These are phyloP conservation scores for Trididemnum miniatum DNA, from an alignment of 23 tunicate species.

Conservation along the genomic window DNA sequence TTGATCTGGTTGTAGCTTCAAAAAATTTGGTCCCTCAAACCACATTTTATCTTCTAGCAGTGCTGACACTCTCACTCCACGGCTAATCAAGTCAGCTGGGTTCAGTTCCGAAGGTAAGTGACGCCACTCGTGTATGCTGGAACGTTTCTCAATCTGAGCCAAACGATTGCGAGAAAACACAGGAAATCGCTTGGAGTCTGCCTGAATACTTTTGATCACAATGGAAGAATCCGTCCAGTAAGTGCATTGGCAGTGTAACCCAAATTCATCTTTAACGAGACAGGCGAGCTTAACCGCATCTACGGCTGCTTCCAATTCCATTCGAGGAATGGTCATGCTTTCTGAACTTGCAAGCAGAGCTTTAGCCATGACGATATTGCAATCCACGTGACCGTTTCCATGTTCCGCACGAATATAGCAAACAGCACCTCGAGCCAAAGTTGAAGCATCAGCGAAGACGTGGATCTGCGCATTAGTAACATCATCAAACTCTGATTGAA, in stretches of 20 bases:
- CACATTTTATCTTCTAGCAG: not conserved
- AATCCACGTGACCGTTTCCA: not conserved
- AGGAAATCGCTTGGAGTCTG: slow-evolving; percentile 4
- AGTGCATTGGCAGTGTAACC: not conserved
- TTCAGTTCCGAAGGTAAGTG: slow-evolving; percentile 3
- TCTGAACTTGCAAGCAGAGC: slow-evolving; percentile 2
- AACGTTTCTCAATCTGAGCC: not conserved
- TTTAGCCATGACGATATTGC: slow-evolving; percentile 32
- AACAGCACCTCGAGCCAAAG: slow-evolving; percentile 19
- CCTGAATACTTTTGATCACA: slow-evolving; percentile 12
- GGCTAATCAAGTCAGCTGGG: slow-evolving; percentile 20
- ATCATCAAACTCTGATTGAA: not conserved
- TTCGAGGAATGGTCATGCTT: slow-evolving; percentile 6
- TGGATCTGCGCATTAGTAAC: not conserved
- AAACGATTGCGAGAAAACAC: slow-evolving; percentile 19
- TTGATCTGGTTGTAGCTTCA: not conserved
- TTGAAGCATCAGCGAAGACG: slow-evolving; percentile 29
- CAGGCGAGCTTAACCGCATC: not conserved
- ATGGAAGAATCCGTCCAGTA: slow-evolving; percentile 35
- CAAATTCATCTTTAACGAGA: not conserved
- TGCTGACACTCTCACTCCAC: not conserved
- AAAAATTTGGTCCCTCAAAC: slow-evolving; percentile 22
- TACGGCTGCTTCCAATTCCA: no score
- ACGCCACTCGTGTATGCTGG: slow-evolving; percentile 16
- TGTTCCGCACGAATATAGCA: slow-evolving; percentile 3